Conservation (phyloP, 2,888 invertebrate species). For the Lamellibrachia satsuma region DNA sequence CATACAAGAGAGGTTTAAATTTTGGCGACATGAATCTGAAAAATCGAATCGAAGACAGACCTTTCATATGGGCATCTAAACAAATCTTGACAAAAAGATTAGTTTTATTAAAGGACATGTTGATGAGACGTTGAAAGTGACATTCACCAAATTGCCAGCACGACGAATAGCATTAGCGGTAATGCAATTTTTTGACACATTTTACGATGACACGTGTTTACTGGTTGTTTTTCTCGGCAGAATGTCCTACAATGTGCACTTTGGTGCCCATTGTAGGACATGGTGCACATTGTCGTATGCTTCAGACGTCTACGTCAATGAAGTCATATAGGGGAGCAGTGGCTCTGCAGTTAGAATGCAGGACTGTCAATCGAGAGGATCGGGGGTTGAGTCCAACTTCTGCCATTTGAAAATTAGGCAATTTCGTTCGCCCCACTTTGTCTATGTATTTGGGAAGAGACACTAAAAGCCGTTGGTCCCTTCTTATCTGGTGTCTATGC, state of each 20-base stretch:
- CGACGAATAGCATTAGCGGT: not conserved
- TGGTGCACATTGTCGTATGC: not conserved
- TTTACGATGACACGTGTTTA: not conserved
- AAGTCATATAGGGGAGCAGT: not conserved
- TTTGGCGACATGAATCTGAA: no score
- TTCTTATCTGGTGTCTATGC: no score
- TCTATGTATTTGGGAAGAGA: no score
- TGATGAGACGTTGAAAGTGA: not conserved
- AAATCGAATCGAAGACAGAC: no score
- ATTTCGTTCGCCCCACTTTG: no score
- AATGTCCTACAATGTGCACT: not conserved
- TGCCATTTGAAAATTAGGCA: no score
- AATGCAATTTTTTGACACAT: not conserved
- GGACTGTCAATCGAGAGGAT: no score
- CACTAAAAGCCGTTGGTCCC: no score
- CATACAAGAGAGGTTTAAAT: no score
- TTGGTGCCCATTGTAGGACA: not conserved
- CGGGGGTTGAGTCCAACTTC: no score
- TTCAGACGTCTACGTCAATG: not conserved
- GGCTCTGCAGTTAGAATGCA: no score
- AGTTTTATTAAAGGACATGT: conserved; percentile 8
- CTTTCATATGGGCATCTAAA: not conserved
- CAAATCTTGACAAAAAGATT: not conserved
- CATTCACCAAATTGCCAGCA: not conserved
- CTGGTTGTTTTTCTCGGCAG: not conserved